Evolutionary conservation across 2,113 vertebrate genomes (phyloP).

Genomic region (Calonectris borealis): DNA sequence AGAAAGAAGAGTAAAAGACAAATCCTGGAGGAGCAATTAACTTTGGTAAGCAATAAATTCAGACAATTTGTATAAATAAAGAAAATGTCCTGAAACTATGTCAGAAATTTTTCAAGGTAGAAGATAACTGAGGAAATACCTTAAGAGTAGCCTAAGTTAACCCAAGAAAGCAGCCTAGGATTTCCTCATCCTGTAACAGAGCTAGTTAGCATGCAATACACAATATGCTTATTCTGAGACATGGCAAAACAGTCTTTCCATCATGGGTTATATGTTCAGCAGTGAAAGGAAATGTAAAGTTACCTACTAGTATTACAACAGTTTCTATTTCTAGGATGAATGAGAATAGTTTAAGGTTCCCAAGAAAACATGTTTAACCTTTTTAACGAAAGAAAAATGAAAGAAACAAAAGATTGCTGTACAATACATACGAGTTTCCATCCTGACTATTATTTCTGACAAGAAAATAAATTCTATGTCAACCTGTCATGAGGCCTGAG

Average conservation of each 20-base stretch:
- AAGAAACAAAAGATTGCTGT: background rate
- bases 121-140: background rate
- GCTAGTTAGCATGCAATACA: background rate
- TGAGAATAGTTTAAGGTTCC: background rate
- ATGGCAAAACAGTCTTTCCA: background rate
- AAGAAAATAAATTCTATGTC: constrained; percentile 35
- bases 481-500: background rate
- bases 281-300: constrained; percentile 1
- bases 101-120: background rate
- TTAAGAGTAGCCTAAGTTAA: background rate
- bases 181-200: background rate
- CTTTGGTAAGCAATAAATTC: background rate
- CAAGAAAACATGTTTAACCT: background rate
- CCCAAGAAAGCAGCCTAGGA: background rate
- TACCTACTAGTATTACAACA: background rate
- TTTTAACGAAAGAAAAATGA: background rate
- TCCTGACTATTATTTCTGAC: background rate
- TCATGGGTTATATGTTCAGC: background rate
- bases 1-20: background rate
- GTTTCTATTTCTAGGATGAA: background rate
- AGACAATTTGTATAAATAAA: background rate
- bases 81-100: background rate
- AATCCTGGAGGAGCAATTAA: background rate
- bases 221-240: background rate
- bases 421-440: background rate